Conservation (phyloP, 2,113 vertebrate species). For the Egretta garzetta region DNA sequence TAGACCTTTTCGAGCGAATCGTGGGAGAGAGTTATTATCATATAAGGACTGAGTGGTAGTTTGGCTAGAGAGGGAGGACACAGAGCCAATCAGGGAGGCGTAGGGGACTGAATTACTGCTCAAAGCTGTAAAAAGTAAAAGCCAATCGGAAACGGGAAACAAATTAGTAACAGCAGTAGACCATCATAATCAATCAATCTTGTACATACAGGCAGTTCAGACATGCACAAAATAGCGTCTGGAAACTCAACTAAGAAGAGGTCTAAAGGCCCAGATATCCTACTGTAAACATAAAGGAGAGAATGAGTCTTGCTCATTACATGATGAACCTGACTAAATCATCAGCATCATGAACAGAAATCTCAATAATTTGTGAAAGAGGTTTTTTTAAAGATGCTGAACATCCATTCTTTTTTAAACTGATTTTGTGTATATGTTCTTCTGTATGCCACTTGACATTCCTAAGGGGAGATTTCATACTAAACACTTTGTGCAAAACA, state of each 20-base stretch:
- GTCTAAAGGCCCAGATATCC: conserved; percentile 27
- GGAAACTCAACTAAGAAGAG: conserved; percentile 20
- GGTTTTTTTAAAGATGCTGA: neutral
- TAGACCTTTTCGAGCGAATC: conserved; percentile 85
- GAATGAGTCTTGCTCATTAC: neutral
- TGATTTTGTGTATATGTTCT: neutral
- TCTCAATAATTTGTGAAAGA: neutral
- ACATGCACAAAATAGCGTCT: conserved; percentile 70
- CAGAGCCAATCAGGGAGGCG: conserved; percentile 85
- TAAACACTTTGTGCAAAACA: neutral
- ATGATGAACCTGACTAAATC: neutral
- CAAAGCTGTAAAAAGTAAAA: conserved; percentile 87
- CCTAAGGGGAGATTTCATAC: neutral
- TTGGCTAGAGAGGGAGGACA: conserved; percentile 89
- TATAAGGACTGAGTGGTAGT: conserved; percentile 83
- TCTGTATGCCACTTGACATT: neutral
- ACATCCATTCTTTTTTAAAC: neutral
- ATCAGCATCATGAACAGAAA: neutral
- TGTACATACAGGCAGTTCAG: conserved; percentile 59
- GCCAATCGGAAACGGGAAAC: conserved; percentile 85
- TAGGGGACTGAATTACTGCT: conserved; percentile 87
- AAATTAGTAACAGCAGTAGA: conserved; percentile 83
- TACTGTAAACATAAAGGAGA: conserved; percentile 8
- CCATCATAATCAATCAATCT: conserved; percentile 69
- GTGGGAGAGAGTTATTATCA: conserved; percentile 88